Evolutionary conservation across 2,113 vertebrate genomes (phyloP), one percentile per base, ranked within the genome.

Genomic region (Podarcis muralis): DNA sequence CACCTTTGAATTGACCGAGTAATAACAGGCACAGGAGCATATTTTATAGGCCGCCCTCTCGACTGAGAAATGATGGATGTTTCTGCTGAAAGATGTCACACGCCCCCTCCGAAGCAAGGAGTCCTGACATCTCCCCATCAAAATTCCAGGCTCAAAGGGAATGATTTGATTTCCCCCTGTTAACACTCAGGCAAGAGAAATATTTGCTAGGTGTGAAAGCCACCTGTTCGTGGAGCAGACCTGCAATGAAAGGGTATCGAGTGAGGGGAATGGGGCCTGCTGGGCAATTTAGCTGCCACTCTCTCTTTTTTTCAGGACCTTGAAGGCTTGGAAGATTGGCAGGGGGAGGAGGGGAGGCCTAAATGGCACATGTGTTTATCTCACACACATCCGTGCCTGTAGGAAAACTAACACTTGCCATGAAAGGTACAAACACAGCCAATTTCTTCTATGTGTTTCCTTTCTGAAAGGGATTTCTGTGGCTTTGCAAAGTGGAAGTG

Each of bases 21-120:
- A 95, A 95, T 94, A 95, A 94, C 87, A 93, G 92, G 94, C 91
- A 90, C 59, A 18, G 1, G 85, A 90, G 7, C 89, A 69, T 5
- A 82, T 88, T 90, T 94, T 94, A 93, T 94, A 93, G 92, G 87
- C 83, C 85, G 87, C 77, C 85, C 92, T 94, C 92, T 93, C 86
- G 83, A 75, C 78, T 91, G 91, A 92, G 93, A 93, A 93, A 93
- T 94, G 93, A 95, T 95, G 88, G 93, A 96, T 92, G 94, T 75
- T 83, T 85, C 86, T 71, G 87, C 2, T 6, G 88, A 96, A 93
- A 93, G 91, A 93, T 88, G 81, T 25, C 69, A 66, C 92, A 72
- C 88, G 53, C 87, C 82, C 91, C 93, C 87, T 92, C 74, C 76
- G 20, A 43, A 87, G 87, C 85, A 32, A 90, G 93, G n/a, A 85